Conservation (phyloP, 2,888 invertebrate genomes). For the Leptopterna dolabrata region DNA sequence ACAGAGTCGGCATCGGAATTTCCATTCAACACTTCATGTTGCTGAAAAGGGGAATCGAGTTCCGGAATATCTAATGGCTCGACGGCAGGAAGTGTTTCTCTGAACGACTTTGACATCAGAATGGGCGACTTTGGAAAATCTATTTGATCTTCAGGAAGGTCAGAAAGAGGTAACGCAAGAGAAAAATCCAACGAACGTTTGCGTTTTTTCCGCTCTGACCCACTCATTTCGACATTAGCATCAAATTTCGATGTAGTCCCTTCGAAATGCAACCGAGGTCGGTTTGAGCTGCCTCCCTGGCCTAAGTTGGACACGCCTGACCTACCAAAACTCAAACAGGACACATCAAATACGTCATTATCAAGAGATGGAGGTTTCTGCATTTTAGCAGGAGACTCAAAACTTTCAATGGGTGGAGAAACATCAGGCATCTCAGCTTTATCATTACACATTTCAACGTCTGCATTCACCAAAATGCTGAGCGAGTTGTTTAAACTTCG, state of each 20-base stretch:
- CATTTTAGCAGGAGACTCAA: slow-evolving; percentile 9
- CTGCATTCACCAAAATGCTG: neutral
- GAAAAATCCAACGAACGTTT: neutral
- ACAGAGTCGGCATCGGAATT: neutral
- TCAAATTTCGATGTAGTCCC: neutral
- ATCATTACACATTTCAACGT: neutral
- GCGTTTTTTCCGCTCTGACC: neutral
- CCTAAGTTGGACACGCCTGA: neutral
- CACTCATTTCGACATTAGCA: neutral
- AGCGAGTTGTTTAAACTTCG: neutral
- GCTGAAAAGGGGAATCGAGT: neutral
- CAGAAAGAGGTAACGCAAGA: neutral
- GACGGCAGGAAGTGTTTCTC: neutral
- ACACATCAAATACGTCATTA: neutral
- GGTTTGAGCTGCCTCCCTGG: neutral
- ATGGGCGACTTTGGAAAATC: neutral
- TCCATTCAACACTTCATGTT: neutral
- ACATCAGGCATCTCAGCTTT: neutral
- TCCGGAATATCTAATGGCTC: neutral
- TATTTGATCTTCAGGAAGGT: neutral
- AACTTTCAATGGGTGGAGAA: neutral
- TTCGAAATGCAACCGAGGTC: neutral
- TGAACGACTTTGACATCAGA: neutral
- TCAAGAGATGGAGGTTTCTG: neutral
- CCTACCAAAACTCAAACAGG: neutral